Conservation (phyloP, 2,888 invertebrate genomes). For the Morpho achilles region DNA sequence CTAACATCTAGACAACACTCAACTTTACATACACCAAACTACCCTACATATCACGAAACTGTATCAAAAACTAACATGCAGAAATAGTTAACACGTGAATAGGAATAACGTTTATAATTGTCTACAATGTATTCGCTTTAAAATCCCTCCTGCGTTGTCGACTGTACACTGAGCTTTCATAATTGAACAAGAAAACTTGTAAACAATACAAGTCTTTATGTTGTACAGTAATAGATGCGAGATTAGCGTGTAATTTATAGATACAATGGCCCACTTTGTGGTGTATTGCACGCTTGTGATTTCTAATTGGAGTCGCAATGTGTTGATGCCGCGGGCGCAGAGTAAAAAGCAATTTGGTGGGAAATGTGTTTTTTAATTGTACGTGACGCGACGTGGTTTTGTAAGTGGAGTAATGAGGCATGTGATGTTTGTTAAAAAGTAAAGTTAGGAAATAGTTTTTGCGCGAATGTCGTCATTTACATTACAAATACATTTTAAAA, state of each 20-base stretch:
- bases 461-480: conserved; percentile 3
- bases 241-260: conserved; percentile 8
- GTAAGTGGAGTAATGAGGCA: conserved; percentile 24
- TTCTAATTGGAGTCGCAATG: conserved; percentile 26
- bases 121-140: not conserved
- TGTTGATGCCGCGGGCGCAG: conserved; percentile 27
- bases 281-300: conserved; percentile 15
- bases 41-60: conserved; percentile 12
- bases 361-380: conserved; percentile 34
- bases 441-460: conserved; percentile 10
- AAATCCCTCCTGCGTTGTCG: conserved; percentile 8
- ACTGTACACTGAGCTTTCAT: conserved; percentile 15
- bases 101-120: conserved; percentile 8
- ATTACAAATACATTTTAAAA: not conserved
- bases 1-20: conserved; percentile 22
- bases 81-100: conserved; percentile 7
- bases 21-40: conserved; percentile 23
- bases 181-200: conserved; percentile 11
- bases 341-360: conserved; percentile 28
- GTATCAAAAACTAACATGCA: not conserved
- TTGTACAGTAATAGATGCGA: not conserved
- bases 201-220: conserved; percentile 15
- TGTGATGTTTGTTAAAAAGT: conserved; percentile 7
- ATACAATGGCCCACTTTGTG: conserved; percentile 3
- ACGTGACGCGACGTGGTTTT: conserved; percentile 21